A percentile compares a stretch with the other conserved stretches of the same genome.
Conservation (phyloP, 53 echinoderm and acorn worm genomes). For the Apostichopus leukothele region DNA sequence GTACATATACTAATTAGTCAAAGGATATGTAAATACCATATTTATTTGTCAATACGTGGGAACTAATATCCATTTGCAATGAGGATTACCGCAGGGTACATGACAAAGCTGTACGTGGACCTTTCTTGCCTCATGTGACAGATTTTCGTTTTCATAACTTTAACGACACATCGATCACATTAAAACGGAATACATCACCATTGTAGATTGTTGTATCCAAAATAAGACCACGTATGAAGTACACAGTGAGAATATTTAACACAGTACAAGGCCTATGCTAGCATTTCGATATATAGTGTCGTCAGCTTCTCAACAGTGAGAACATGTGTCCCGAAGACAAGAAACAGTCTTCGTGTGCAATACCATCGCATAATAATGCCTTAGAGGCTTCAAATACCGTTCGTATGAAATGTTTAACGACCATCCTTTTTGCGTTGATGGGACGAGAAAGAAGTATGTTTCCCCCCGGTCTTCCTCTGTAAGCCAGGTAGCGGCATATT, state of each 20-base stretch:
- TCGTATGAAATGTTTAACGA: not conserved
- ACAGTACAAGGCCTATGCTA: not conserved
- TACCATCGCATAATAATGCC: constrained; percentile 40
- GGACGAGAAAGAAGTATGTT: constrained; percentile 5
- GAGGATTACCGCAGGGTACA: too few species aligned
- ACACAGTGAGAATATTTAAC: not conserved
- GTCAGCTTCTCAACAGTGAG: not conserved
- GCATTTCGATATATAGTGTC: not conserved
- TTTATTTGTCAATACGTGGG: too few species aligned
- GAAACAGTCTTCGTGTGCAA: constrained; percentile 1
- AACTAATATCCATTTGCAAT: too few species aligned
- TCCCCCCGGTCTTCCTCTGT: constrained; percentile 24
- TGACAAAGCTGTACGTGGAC: too few species aligned
- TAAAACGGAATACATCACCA: too few species aligned
- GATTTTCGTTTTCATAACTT: too few species aligned
- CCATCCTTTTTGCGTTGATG: not conserved
- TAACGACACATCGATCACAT: too few species aligned
- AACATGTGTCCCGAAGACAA: constrained; percentile 25
- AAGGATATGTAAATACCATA: too few species aligned
- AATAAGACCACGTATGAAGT: too few species aligned
- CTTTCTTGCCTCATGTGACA: too few species aligned
- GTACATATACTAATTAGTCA: too few species aligned
- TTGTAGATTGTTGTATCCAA: too few species aligned
- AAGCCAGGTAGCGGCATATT: constrained; percentile 34
- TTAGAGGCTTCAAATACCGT: not conserved